Conservation (phyloP, 2,797 vertebrate genomes). For the Limnodromus scolopaceus region DNA sequence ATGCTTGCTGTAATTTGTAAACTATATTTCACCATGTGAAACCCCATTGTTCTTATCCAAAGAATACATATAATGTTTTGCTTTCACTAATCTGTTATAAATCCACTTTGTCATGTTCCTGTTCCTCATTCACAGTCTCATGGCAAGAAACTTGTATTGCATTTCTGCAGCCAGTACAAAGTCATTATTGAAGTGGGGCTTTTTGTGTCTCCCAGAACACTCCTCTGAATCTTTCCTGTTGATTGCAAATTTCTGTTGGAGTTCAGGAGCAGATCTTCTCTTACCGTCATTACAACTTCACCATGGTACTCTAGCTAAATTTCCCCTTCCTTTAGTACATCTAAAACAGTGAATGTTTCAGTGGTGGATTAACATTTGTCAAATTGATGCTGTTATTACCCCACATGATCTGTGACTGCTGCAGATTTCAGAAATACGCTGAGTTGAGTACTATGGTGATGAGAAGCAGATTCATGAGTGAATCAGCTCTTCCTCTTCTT, state of each 20-base stretch:
- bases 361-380: not conserved
- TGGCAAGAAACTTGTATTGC: not conserved
- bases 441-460: not conserved
- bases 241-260: not conserved
- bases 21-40: not conserved
- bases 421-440: not conserved
- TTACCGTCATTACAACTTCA: not conserved
- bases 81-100: not conserved
- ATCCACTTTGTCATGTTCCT: not conserved
- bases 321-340: not conserved
- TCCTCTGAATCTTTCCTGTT: not conserved
- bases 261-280: not conserved
- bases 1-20: not conserved
- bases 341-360: not conserved
- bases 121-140: not conserved
- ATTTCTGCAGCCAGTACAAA: not conserved
- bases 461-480: not conserved
- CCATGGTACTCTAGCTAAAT: not conserved
- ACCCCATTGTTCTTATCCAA: not conserved
- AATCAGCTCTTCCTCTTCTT: not conserved
- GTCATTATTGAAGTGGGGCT: not conserved
- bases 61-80: not conserved
- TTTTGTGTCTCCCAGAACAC: not conserved
- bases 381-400: not conserved
- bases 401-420: not conserved